Evolutionary conservation across 2,113 vertebrate species (phyloP).

Genomic region (Nibea coibor): DNA sequence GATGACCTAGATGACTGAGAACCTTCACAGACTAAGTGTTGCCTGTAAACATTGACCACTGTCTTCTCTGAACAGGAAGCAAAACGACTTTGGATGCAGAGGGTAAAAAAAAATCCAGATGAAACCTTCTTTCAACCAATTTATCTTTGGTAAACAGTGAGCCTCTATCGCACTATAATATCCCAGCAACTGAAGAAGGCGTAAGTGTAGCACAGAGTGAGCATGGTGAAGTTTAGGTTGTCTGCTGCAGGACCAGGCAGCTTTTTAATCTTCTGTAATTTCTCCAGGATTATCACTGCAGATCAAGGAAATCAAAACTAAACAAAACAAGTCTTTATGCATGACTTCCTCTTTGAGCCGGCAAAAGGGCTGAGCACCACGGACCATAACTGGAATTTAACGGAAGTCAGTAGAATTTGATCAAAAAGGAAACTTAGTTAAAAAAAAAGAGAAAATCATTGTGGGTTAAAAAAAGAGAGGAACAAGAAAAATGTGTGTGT

Average conservation of each 20-base stretch:
- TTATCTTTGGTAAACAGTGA: neutral
- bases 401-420: neutral
- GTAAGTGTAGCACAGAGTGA: neutral
- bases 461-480: neutral
- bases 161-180: neutral
- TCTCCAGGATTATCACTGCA: constrained; percentile 17
- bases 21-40: too few species aligned
- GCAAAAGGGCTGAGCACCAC: neutral
- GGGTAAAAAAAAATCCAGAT: neutral
- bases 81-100: neutral
- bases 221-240: neutral
- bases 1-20: too few species aligned
- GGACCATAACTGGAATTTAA: neutral
- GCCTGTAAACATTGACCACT: neutral
- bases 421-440: neutral
- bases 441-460: neutral
- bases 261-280: constrained; percentile 21
- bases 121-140: neutral
- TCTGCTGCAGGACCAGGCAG: neutral
- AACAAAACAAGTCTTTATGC: constrained; percentile 3
- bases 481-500: neutral
- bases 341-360: constrained; percentile 2
- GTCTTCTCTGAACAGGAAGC: neutral
- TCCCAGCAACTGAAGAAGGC: neutral
- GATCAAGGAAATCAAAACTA: constrained; percentile 9